Evolutionary conservation across 2,113 vertebrate genomes (phyloP).

Genomic region (Gymnorhina tibicen): DNA sequence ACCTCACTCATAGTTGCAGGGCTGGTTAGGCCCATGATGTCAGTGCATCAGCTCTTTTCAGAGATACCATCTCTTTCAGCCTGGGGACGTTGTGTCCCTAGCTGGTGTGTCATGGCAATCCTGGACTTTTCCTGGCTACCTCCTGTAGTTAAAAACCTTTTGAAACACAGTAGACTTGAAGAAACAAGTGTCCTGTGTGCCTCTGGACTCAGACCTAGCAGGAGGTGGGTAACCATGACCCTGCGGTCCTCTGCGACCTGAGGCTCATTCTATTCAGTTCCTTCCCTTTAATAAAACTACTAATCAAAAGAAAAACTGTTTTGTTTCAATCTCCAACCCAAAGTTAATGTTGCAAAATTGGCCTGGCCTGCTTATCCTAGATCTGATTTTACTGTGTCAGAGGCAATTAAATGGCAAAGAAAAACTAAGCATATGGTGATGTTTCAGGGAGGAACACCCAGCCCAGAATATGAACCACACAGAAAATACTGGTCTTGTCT

Average conservation of each 20-base stretch:
- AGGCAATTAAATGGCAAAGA: background rate
- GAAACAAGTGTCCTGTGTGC: background rate
- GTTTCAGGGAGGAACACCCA: background rate
- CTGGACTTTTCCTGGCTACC: background rate
- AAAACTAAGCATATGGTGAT: background rate
- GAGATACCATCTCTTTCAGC: background rate
- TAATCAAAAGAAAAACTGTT: background rate
- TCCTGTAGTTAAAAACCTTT: background rate
- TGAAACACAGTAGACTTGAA: rapidly evolving
- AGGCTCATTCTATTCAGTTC: background rate
- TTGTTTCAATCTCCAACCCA: background rate
- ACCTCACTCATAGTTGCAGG: background rate
- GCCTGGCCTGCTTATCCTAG: background rate
- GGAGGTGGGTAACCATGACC: background rate
- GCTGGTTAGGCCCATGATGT: background rate
- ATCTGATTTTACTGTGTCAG: background rate
- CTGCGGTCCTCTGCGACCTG: background rate
- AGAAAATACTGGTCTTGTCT: background rate
- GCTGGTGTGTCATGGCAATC: background rate
- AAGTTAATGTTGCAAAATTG: background rate
- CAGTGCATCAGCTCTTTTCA: too few species aligned
- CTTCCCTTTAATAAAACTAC: background rate
- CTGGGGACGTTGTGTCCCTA: background rate
- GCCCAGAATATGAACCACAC: background rate
- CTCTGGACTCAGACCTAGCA: background rate